These are phyloP conservation scores for Brachymystax lenok DNA, from an alignment of 2,797 vertebrate species.

Conservation along the genomic window DNA sequence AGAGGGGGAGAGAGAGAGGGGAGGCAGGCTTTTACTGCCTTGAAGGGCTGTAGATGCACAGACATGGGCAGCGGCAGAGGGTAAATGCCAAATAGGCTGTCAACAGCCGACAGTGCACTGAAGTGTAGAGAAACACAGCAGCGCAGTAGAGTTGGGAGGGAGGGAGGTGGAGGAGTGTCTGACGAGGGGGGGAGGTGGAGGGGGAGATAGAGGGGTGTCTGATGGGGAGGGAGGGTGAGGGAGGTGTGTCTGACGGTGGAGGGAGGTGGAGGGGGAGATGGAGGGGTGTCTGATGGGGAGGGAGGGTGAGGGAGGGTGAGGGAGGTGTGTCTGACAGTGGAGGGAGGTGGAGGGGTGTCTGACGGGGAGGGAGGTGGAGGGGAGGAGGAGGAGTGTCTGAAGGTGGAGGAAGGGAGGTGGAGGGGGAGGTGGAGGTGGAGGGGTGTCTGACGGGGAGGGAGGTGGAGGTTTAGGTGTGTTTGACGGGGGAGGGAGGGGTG, in stretches of 20 bases:
- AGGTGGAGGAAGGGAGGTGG: no score
- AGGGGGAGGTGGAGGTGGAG: slow-evolving; percentile 25
- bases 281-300: no score
- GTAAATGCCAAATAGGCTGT: slow-evolving; percentile 78
- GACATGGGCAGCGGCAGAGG: slow-evolving; percentile 71
- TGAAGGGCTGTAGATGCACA: slow-evolving; percentile 73
- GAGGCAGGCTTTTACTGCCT: slow-evolving; percentile 58
- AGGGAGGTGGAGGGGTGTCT: no score
- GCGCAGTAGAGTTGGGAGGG: slow-evolving; percentile 31
- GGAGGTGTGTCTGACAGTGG: no score
- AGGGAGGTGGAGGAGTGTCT: neutral
- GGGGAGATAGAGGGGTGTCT: slow-evolving; percentile 48
- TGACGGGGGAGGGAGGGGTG: no score
- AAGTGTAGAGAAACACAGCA: slow-evolving; percentile 68
- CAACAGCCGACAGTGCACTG: slow-evolving; percentile 74
- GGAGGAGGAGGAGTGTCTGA: no score
- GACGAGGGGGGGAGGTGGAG: slow-evolving; percentile 38
- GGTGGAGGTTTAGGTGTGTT: no score
- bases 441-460: no score
- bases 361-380: no score
- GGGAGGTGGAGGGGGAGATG: no score
- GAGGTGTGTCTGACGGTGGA: no score
- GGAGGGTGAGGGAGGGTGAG: no score
- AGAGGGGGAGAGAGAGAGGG: slow-evolving; percentile 31
- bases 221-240: neutral